These are phyloP conservation scores for Stramonita haemastoma DNA, from an alignment of 2,888 invertebrate genomes.

Conservation along the genomic window DNA sequence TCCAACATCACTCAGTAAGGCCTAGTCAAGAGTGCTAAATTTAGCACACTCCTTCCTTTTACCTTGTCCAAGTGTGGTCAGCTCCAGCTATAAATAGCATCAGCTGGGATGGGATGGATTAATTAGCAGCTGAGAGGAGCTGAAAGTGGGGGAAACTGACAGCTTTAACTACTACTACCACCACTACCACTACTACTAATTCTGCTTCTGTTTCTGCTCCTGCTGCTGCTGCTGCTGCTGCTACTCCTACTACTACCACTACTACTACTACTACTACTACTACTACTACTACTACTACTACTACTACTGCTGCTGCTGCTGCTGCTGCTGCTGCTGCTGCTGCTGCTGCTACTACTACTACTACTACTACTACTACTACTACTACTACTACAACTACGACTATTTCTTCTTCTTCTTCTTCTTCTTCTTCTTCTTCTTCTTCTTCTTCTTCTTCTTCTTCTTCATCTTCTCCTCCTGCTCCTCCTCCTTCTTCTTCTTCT, in stretches of 20 bases:
- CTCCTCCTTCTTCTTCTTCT: too few species aligned
- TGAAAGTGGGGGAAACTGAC: too few species aligned
- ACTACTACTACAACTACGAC: conserved; percentile 26
- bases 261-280: conserved; percentile 32
- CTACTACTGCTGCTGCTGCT: not conserved
- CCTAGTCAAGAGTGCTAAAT: too few species aligned
- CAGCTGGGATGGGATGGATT: too few species aligned
- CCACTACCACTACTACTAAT: too few species aligned
- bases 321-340: not conserved
- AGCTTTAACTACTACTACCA: too few species aligned
- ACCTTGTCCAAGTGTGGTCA: too few species aligned
- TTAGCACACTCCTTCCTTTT: too few species aligned
- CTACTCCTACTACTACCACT: conserved; percentile 26
- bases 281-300: conserved; percentile 11
- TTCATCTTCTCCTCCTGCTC: not conserved
- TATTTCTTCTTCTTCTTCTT: not conserved
- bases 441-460: not conserved
- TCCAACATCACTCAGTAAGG: too few species aligned
- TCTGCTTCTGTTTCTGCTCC: too few species aligned
- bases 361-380: conserved; percentile 33
- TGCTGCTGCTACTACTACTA: conserved; percentile 3
- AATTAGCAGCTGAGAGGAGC: too few species aligned
- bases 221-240: not conserved
- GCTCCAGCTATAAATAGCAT: too few species aligned
- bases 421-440: not conserved